phyloP scores from a whole-genome alignment of 2,113 vertebrate genomes.

The Siniperca knerii region DNA sequence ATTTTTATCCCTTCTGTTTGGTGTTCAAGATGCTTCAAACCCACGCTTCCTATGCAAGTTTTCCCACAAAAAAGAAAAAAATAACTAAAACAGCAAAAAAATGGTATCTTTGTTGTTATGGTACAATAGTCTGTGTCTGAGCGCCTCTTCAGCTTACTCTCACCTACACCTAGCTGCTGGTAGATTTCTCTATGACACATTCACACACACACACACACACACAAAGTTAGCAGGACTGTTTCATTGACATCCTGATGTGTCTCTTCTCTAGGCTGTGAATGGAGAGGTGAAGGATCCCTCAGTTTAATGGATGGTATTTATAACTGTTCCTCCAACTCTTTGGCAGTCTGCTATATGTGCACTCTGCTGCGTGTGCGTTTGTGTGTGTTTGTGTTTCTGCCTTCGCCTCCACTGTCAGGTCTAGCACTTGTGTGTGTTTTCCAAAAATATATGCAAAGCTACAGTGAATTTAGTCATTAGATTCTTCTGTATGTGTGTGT shows the following conservation, averaged over 20 bases:
- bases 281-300: slow-evolving; percentile 74
- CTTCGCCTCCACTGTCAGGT: slow-evolving; percentile 48
- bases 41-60: neutral
- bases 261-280: slow-evolving; percentile 81
- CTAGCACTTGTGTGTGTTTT: slow-evolving; percentile 44
- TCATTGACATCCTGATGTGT: slow-evolving; percentile 73
- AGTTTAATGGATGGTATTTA: slow-evolving; percentile 82
- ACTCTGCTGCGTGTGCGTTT: slow-evolving; percentile 55
- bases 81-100: neutral
- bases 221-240: slow-evolving; percentile 47
- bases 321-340: slow-evolving; percentile 68
- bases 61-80: slow-evolving; percentile 9
- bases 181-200: slow-evolving; percentile 24
- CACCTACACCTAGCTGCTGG: slow-evolving; percentile 20
- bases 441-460: slow-evolving; percentile 32
- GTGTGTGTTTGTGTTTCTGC: slow-evolving; percentile 50
- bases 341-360: slow-evolving; percentile 61
- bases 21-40: slow-evolving; percentile 11
- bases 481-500: slow-evolving; percentile 29
- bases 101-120: neutral
- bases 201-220: slow-evolving; percentile 20
- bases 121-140: neutral
- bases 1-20: neutral
- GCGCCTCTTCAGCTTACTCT: slow-evolving; percentile 14
- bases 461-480: slow-evolving; percentile 10